Evolutionary conservation across 2,113 vertebrate species (phyloP).

Genomic region (Amblyopsis rosae): DNA sequence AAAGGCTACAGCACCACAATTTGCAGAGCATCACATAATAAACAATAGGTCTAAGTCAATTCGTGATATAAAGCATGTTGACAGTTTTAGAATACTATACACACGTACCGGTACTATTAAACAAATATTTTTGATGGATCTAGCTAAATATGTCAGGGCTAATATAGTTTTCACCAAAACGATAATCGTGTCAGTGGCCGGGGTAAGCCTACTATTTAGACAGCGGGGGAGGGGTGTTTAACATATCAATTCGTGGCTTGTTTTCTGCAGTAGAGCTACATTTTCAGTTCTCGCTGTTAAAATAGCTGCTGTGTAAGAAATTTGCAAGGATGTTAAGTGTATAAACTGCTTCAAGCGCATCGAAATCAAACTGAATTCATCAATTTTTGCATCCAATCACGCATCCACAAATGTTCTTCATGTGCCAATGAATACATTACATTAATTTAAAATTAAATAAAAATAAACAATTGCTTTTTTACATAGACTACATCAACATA

Average conservation of each 20-base stretch:
- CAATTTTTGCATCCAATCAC: constrained; percentile 10
- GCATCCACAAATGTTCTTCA: neutral
- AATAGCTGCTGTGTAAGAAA: neutral
- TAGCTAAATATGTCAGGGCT: neutral
- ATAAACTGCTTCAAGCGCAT: neutral
- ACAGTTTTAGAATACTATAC: neutral
- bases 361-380: constrained; percentile 3
- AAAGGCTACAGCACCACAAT: too few relatives aligned
- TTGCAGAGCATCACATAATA: too few relatives aligned
- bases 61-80: too few relatives aligned
- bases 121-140: neutral
- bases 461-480: neutral
- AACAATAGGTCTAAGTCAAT: too few relatives aligned
- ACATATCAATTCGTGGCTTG: constrained; percentile 26
- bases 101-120: neutral
- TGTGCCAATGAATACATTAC: too few relatives aligned
- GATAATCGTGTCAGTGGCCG: neutral
- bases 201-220: constrained; percentile 48
- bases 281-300: neutral
- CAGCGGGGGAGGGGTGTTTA: constrained; percentile 22
- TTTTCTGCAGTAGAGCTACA: neutral
- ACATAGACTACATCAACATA: neutral
- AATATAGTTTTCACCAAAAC: constrained; percentile 5
- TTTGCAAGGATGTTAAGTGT: neutral
- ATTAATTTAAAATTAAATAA: neutral